phyloP scores from a whole-genome alignment of 2,797 vertebrate species.

The Mus spretus region DNA sequence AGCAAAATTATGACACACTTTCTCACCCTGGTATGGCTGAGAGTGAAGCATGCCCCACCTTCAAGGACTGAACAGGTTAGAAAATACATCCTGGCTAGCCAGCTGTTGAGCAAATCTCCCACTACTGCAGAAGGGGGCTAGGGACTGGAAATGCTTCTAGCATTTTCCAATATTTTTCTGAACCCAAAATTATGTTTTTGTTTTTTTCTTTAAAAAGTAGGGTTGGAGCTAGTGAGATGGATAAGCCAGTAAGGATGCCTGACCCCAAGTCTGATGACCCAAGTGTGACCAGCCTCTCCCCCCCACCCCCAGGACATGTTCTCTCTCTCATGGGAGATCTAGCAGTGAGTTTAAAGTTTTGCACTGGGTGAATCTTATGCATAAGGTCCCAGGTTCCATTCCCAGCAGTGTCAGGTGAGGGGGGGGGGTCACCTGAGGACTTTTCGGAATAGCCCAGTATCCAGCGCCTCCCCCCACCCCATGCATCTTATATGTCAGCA shows the following conservation, averaged over 20 bases:
- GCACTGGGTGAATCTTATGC: neutral
- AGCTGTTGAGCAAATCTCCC: neutral
- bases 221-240: neutral
- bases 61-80: neutral
- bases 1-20: constrained; percentile 4
- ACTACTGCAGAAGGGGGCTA: neutral
- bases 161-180: constrained; percentile 39
- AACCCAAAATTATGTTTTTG: constrained; percentile 39
- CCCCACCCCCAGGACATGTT: neutral
- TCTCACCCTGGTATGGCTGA: neutral
- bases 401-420: neutral
- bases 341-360: neutral
- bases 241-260: neutral
- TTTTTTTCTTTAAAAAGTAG: neutral
- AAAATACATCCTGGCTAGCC: neutral
- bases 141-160: neutral
- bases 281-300: neutral
- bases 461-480: neutral
- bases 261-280: neutral
- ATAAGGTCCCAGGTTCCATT: neutral
- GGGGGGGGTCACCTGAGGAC: neutral
- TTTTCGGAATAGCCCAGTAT: neutral
- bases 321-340: neutral
- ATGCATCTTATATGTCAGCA: neutral
- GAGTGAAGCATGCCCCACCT: neutral